Percentiles rank a stretch among this genome's conserved stretches.
phyloP scores from a whole-genome alignment of 2,888 invertebrate species.

The Apodemia zela region DNA sequence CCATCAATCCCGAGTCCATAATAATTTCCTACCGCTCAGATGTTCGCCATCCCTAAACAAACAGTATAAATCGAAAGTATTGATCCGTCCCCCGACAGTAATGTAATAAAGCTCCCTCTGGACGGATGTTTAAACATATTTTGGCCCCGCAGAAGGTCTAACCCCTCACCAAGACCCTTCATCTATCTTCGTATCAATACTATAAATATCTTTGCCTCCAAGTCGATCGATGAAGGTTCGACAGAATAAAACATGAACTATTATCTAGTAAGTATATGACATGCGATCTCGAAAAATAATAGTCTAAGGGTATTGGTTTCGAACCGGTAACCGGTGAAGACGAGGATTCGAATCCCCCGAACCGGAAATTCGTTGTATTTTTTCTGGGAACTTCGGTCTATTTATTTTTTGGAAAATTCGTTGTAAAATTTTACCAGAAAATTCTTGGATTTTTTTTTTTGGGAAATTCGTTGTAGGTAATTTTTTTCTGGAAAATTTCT shows the following conservation, averaged over 20 bases:
- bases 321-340: too few relatives aligned
- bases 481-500: too few relatives aligned
- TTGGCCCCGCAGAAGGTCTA: slow-evolving; percentile 31
- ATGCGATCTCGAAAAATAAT: not conserved
- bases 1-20: not conserved
- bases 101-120: slow-evolving; percentile 36
- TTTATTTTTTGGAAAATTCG: too few relatives aligned
- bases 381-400: too few relatives aligned
- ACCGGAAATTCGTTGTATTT: too few relatives aligned
- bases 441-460: too few relatives aligned
- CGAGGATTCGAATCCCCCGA: too few relatives aligned
- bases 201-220: slow-evolving; percentile 6
- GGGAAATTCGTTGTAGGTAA: too few relatives aligned
- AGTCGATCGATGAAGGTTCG: slow-evolving; percentile 2
- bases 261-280: too few relatives aligned
- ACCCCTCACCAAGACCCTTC: slow-evolving; percentile 21
- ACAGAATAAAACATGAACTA: slow-evolving; percentile 5
- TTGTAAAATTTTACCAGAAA: too few relatives aligned
- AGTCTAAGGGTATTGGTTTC: not conserved
- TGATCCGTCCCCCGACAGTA: slow-evolving; percentile 22
- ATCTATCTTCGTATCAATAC: slow-evolving; percentile 15
- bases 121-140: slow-evolving; percentile 40
- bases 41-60: not conserved
- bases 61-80: slow-evolving; percentile 7
- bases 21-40: not conserved